Conservation (phyloP, 1,140 invertebrate species). For the Augochlora pura region DNA sequence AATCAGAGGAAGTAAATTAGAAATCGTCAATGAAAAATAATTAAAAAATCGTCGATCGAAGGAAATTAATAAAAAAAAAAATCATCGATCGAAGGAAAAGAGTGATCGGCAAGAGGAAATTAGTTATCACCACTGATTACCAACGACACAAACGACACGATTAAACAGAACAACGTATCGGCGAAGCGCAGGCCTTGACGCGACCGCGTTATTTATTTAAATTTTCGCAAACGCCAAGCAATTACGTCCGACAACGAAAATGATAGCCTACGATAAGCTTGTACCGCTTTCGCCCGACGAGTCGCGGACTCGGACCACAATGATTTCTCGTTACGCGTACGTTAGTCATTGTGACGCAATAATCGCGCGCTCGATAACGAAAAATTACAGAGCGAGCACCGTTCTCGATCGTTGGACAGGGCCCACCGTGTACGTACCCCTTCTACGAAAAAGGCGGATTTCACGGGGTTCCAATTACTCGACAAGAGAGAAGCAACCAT, state of each 20-base stretch:
- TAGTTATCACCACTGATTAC: too few relatives aligned
- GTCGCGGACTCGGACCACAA: background rate
- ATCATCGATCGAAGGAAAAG: too few relatives aligned
- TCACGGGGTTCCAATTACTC: background rate
- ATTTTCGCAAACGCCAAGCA: too few relatives aligned
- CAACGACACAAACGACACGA: too few relatives aligned
- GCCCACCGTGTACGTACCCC: background rate
- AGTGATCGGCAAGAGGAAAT: too few relatives aligned
- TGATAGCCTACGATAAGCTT: constrained; percentile 8
- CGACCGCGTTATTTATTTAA: too few relatives aligned
- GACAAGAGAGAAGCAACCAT: background rate
- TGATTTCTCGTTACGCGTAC: constrained; percentile 39
- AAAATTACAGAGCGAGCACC: constrained; percentile 45
- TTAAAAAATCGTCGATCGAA: too few relatives aligned
- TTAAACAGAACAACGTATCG: too few relatives aligned
- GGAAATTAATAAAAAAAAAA: too few relatives aligned
- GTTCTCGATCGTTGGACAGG: constrained; percentile 42
- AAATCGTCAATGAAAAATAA: too few relatives aligned
- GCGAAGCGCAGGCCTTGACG: too few relatives aligned
- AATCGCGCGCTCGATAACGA: constrained; percentile 35
- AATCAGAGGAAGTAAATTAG: too few relatives aligned
- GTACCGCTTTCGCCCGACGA: constrained; percentile 45
- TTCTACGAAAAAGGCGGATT: background rate
- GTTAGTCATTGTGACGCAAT: constrained; percentile 43
- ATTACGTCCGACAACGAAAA: background rate